phyloP scores from a whole-genome alignment of 1,140 invertebrate genomes.

The Muscidifurax raptorellus region DNA sequence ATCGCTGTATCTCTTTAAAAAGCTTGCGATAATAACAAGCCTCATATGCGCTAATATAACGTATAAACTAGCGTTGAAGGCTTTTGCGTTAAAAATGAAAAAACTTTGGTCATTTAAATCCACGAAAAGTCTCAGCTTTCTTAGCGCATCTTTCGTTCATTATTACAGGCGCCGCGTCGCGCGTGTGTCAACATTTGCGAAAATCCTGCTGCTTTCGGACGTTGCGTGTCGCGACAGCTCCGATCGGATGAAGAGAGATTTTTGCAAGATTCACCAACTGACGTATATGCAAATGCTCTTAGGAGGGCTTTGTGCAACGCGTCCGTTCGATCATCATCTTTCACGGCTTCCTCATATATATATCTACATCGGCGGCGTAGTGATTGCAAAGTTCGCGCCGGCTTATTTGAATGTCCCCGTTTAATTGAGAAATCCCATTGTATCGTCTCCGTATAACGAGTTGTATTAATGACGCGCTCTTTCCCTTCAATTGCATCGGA shows the following conservation, averaged over 20 bases:
- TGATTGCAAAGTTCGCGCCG: neutral
- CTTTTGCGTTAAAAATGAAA: too few species aligned
- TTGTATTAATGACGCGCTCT: too few species aligned
- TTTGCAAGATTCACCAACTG: neutral
- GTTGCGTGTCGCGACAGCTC: neutral
- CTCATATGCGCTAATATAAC: too few species aligned
- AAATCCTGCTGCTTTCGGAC: neutral
- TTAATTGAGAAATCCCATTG: neutral
- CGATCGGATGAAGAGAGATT: neutral
- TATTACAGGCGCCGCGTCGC: too few species aligned
- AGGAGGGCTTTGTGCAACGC: neutral
- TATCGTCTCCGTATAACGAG: neutral
- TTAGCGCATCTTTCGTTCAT: neutral
- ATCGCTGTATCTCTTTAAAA: too few species aligned
- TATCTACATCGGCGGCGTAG: neutral
- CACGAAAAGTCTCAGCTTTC: neutral
- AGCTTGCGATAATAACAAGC: too few species aligned
- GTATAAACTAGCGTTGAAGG: too few species aligned
- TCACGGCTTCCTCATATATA: neutral
- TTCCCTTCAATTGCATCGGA: too few species aligned
- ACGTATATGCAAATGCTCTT: neutral
- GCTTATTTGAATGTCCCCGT: neutral
- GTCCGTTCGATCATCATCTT: neutral
- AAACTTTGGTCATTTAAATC: too few species aligned
- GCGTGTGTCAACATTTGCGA: neutral